Percentiles rank a stretch among this genome's conserved stretches.
Conservation (phyloP, 2,888 invertebrate genomes). For the Cryptocheilus praepositus region DNA sequence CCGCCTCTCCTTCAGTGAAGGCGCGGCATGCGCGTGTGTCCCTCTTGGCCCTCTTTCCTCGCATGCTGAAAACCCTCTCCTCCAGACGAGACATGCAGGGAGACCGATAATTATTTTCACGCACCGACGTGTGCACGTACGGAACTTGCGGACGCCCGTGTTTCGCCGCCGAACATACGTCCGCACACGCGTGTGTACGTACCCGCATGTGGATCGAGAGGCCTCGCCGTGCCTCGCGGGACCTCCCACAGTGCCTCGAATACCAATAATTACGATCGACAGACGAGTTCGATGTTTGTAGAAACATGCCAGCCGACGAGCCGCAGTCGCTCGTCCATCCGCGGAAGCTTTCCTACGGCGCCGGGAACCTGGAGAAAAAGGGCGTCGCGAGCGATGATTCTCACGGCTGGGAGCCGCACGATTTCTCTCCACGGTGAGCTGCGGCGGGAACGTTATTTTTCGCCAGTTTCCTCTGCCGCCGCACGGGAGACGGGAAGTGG, state of each 20-base stretch:
- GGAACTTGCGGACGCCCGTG: slow-evolving; percentile 34
- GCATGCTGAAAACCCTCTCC: not conserved
- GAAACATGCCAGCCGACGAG: slow-evolving; percentile 32
- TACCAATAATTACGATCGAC: slow-evolving; percentile 55
- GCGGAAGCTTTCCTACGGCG: slow-evolving; percentile 26
- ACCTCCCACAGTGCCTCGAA: slow-evolving; percentile 57
- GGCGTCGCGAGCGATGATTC: slow-evolving; percentile 21
- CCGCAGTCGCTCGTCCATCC: slow-evolving; percentile 1
- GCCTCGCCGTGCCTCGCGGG: slow-evolving; percentile 45
- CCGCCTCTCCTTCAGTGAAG: not conserved
- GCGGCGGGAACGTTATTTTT: not conserved
- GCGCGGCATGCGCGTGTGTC: slow-evolving; percentile 5
- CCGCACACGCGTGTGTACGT: not conserved
- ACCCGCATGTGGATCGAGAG: slow-evolving; percentile 34
- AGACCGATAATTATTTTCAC: slow-evolving; percentile 61
- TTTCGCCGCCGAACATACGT: too few relatives aligned
- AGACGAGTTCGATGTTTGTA: slow-evolving; percentile 55
- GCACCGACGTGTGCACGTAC: slow-evolving; percentile 37
- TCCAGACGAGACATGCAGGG: slow-evolving; percentile 9
- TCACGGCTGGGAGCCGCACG: slow-evolving; percentile 13
- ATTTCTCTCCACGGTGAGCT: slow-evolving; percentile 30
- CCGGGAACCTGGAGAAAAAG: slow-evolving; percentile 22
- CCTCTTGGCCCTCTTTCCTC: slow-evolving; percentile 12
- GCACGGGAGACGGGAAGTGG: too few relatives aligned
- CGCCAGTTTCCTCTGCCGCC: too few relatives aligned